Base-by-base conservation (phyloP, 2,797 vertebrate genomes). In the Poeciliopsis presidionis region DNA sequence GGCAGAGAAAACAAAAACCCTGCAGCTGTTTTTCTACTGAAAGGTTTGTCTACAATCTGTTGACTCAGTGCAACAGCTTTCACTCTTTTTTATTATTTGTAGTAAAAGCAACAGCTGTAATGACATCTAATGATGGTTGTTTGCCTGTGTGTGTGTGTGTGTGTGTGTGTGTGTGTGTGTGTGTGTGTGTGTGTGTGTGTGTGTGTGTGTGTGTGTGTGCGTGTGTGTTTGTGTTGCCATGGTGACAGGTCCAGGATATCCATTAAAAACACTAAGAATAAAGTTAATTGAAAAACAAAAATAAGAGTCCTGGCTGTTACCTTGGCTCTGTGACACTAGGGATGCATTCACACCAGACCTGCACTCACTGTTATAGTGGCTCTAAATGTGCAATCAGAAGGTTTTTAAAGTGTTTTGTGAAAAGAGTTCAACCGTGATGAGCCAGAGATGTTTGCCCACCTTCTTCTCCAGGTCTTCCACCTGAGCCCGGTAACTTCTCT, bases 401-500 rank as follows among this genome's bases (percentile, higher is more conserved):
- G 57, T 59, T 30, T 46, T 59, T 13, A 30, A 59, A 16, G 57
- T 59, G 28, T 57, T n/a, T 57, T 13, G 25, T 28, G 25, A 57
- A 57, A 57, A 13, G 57, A 30, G n/a, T 63, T 33, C 33, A 51
- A 77, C 47, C 78, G 4, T 41, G 63, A 78, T 13, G 22, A 7
- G 45, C 57, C 49, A 16, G 28, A 20, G 8, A 45, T n/a, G 39
- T 18, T 20, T 7, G 30, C n/a, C 49, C 89, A 98, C 97, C 96
- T 97, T 99, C 91, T 94, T 98, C 86, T 97, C 96, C 87, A 97
- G 94, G 85, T 93, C 96, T 91, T 96, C 95, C 77, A 96, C 83
- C 80, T 95, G 94, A 80, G 95, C 94, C 81, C 92, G 94, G 88
- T 94, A 95, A 82, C 82, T 96, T 90, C 95, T 96, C 87, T 97